These are phyloP conservation scores for Thelaira solivaga DNA, from an alignment of 2,888 invertebrate species.

Conservation along the genomic window DNA sequence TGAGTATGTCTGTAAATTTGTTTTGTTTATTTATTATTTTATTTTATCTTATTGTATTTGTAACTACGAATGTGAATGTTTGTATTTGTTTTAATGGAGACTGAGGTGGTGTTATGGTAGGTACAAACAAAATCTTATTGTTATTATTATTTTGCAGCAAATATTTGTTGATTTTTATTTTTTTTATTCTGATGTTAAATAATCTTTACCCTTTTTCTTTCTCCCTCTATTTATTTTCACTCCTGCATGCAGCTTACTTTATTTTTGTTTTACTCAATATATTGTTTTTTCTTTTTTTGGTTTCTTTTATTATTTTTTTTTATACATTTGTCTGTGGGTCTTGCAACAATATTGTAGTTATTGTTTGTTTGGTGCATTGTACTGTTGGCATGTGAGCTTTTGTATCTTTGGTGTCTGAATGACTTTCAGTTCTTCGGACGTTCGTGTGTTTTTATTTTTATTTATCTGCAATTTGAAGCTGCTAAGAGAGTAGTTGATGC, in stretches of 20 bases:
- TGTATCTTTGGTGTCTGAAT: slow-evolving; percentile 37
- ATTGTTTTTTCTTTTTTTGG: too few relatives aligned
- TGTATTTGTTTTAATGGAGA: background rate
- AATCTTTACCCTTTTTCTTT: background rate
- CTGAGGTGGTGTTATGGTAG: slow-evolving; percentile 17
- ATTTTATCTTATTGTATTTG: background rate
- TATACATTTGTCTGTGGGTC: slow-evolving; percentile 28
- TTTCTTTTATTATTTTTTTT: background rate
- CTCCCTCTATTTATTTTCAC: background rate
- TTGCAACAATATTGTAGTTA: slow-evolving; percentile 47
- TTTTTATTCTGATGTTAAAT: slow-evolving; percentile 29
- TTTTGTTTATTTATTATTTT: slow-evolving; percentile 8
- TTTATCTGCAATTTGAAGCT: slow-evolving; percentile 8
- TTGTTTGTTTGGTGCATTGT: slow-evolving; percentile 50
- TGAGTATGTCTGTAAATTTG: background rate
- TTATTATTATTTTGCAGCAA: background rate
- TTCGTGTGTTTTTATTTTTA: slow-evolving; percentile 20
- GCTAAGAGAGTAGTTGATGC: slow-evolving; percentile 9
- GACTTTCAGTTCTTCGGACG: slow-evolving; percentile 52
- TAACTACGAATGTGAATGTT: background rate
- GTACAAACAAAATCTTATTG: background rate
- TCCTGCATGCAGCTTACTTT: background rate
- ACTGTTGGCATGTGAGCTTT: slow-evolving; percentile 8
- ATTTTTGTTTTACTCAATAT: slow-evolving; percentile 21
- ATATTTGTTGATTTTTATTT: background rate